phyloP scores from a whole-genome alignment of 2,888 invertebrate genomes.

The Diplazon laetatorius region DNA sequence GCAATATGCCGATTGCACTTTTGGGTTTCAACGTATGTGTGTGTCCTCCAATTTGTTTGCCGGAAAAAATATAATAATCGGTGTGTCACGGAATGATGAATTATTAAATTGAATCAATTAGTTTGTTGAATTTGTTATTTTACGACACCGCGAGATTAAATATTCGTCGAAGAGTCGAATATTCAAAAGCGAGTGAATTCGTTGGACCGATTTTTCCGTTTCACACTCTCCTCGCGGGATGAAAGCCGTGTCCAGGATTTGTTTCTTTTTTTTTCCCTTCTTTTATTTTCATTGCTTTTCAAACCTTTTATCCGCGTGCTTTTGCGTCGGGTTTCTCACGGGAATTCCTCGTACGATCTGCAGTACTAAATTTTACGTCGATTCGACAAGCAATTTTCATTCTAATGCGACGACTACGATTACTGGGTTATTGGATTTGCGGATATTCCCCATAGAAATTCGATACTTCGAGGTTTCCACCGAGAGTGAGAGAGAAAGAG shows the following conservation, averaged over 20 bases:
- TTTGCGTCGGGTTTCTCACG: slow-evolving; percentile 14
- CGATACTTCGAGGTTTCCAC: slow-evolving; percentile 5
- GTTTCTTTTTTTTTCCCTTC: neutral
- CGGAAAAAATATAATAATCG: neutral
- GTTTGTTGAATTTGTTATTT: neutral
- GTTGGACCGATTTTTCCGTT: neutral
- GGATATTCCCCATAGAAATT: slow-evolving; percentile 46
- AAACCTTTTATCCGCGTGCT: neutral
- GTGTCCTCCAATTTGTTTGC: neutral
- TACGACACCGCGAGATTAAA: slow-evolving; percentile 8
- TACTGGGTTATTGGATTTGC: slow-evolving; percentile 40
- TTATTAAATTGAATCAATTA: neutral
- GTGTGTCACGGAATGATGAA: neutral
- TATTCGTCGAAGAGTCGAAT: slow-evolving; percentile 31
- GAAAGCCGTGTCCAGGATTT: no score
- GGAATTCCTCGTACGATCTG: slow-evolving; percentile 20
- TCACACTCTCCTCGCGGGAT: neutral
- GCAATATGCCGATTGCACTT: no score
- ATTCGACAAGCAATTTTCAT: slow-evolving; percentile 49
- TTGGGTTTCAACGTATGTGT: neutral
- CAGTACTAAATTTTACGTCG: slow-evolving; percentile 36
- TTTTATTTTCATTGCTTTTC: slow-evolving; percentile 7
- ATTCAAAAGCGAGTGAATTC: neutral
- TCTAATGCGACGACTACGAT: slow-evolving; percentile 51
- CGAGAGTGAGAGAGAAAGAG: neutral